Evolutionary conservation across 2,113 vertebrate genomes (phyloP).

Genomic region (Danionella cerebrum): DNA sequence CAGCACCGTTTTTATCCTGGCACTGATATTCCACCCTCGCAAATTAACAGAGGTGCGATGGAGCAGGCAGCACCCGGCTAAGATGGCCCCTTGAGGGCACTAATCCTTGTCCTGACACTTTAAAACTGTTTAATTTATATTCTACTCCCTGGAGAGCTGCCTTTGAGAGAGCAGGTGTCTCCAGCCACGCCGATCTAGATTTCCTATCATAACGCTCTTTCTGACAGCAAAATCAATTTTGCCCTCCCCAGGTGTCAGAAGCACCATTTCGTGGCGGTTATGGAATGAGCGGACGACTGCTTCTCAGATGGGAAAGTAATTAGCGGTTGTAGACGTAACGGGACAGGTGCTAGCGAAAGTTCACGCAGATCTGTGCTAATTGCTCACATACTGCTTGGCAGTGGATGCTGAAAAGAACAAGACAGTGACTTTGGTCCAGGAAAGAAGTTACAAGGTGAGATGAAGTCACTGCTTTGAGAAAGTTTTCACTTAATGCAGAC

Average conservation of each 20-base stretch:
- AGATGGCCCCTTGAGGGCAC: background rate
- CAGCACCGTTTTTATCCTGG: conserved; percentile 24
- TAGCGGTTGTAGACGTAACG: conserved; percentile 51
- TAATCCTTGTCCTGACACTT: conserved; percentile 53
- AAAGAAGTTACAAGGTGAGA: conserved; percentile 12
- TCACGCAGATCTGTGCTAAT: conserved; percentile 34
- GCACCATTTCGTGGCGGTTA: conserved; percentile 36
- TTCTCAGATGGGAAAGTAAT: conserved; percentile 48
- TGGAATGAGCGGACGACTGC: conserved; percentile 46
- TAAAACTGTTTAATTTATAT: conserved; percentile 65
- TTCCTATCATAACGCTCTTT: conserved; percentile 66
- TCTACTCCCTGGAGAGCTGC: conserved; percentile 29
- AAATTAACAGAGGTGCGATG: conserved; percentile 28
- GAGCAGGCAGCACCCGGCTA: background rate
- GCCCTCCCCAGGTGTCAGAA: conserved; percentile 14
- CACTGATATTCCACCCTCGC: conserved; percentile 24
- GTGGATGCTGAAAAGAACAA: background rate
- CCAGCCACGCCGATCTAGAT: conserved; percentile 61
- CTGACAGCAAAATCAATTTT: conserved; percentile 73
- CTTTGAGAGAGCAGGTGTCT: conserved; percentile 57
- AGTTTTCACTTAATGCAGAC: background rate
- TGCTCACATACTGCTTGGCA: conserved; percentile 25
- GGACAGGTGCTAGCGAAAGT: conserved; percentile 32
- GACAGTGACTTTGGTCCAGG: background rate
- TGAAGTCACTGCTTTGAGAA: background rate